A percentile compares a stretch with the other conserved stretches of the same genome.
These are phyloP conservation scores for Myrmecobius fasciatus DNA, from an alignment of 2,113 vertebrate genomes.

Conservation along the genomic window DNA sequence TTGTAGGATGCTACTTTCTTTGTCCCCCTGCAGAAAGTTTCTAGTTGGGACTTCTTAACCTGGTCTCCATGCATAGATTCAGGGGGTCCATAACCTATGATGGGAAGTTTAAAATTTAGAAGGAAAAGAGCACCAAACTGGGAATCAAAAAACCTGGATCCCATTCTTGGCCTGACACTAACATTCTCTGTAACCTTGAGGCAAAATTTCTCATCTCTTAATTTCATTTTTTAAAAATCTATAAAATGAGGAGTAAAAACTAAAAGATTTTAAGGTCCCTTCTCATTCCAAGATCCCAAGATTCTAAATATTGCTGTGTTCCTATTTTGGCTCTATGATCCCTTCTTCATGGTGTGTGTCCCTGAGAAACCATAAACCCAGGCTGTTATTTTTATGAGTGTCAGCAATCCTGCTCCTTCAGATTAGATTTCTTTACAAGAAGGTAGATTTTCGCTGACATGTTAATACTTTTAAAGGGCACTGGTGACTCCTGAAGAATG, in stretches of 20 bases:
- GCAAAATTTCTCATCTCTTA: neutral
- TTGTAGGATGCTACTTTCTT: neutral
- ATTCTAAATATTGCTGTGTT: constrained; percentile 18
- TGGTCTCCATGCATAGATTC: neutral
- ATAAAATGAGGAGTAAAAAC: neutral
- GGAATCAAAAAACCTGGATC: neutral
- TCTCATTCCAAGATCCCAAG: neutral
- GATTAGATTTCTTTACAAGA: constrained; percentile 77
- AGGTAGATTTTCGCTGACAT: constrained; percentile 84
- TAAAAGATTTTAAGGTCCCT: neutral
- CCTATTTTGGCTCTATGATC: constrained; percentile 52
- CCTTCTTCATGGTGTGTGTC: neutral
- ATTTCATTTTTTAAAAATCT: neutral
- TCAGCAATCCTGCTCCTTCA: constrained; percentile 72
- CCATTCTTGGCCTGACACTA: neutral
- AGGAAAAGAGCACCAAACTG: neutral
- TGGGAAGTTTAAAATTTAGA: neutral
- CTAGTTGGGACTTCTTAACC: neutral
- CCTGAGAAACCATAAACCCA: constrained; percentile 65
- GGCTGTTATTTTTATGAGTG: constrained; percentile 81
- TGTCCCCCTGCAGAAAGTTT: neutral
- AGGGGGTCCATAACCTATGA: neutral
- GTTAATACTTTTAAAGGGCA: constrained; percentile 78
- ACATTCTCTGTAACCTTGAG: neutral
- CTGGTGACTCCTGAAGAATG: constrained; percentile 69